Base-by-base conservation (phyloP, 1,140 invertebrate species). In the Zelostemma sp. region DNA sequence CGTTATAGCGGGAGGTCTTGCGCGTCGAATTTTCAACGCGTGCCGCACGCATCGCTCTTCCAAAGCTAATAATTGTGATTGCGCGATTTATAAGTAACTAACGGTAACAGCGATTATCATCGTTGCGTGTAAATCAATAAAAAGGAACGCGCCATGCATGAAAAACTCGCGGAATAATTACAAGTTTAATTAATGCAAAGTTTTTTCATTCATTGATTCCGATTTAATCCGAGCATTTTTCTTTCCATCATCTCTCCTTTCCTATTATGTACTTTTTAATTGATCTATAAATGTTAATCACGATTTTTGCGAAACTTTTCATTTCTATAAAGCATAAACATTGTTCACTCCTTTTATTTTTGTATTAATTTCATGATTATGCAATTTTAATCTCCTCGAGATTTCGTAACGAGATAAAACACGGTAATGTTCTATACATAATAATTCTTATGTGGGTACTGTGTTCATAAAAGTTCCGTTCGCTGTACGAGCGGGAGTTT, bases 41-140 rank as follows among this genome's bases (percentile, higher is more conserved):
- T 73, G 71, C 71, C 58, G 59, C 65, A 73, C 66, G 61, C 71
- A 63, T 63, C 40, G 62, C 56, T 47, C 66, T 43, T 62, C 54
- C 66, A 57, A 67, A 66, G 71, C 66, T 73, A 68, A 73, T 69
- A 67, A 64, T 64, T 69, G 59, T 73, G 68, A 73, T 56, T 69
- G 60, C 58, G 49, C 51, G 59, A 61, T 67, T n/a, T 21, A 54
- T 38, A 58, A 28, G 25, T 68, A 73, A 28, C 25, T 73, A 73
- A 73, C 70, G 70, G 71, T 35, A 72, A 18, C 43, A 1, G 9
- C 43, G 17, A 46, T 46, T 19, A 46, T 1, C 43, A 19, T 46
- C 43, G 2, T 43, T 15, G 1, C 11, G 15, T 43, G 17, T 43
- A 8, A 15, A 43, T 46, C 43, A n/a, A 46, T 46, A 19, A 46